Evolutionary conservation across 1,140 invertebrate genomes (phyloP).

Genomic region (Macrotrachela quadricornifera): DNA sequence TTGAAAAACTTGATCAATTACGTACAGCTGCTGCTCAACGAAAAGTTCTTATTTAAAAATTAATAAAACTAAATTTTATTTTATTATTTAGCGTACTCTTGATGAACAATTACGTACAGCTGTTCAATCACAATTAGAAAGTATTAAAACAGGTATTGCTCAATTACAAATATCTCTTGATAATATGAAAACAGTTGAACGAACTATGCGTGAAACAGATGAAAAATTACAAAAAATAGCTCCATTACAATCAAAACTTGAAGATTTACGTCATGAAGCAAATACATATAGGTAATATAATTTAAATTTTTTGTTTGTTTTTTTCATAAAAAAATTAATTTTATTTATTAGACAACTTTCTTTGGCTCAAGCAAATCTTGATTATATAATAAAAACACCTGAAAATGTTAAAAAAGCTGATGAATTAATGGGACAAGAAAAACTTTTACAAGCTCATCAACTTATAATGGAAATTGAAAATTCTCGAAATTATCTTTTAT

Average conservation of each 20-base stretch:
- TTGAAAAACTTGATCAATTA: conserved; percentile 8
- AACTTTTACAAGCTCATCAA: conserved; percentile 5
- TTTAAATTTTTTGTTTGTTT: no score
- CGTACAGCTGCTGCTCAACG: background rate
- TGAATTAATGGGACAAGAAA: conserved; percentile 1
- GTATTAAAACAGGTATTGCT: conserved; percentile 5
- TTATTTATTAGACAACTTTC: background rate
- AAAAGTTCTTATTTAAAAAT: no score
- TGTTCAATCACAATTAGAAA: conserved; percentile 7
- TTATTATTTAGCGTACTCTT: background rate
- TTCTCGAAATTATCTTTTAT: conserved; percentile 3
- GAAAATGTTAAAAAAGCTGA: conserved; percentile 2
- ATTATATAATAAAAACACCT: conserved; percentile 5
- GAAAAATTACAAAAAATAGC: conserved; percentile 5
- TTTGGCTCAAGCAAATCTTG: conserved; percentile 5
- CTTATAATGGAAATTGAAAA: conserved; percentile 7
- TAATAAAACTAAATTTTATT: no score
- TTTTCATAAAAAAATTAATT: no score
- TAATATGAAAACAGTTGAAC: conserved; percentile 1
- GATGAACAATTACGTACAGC: conserved; percentile 5
- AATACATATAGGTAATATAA: background rate
- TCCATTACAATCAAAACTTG: conserved; percentile 5
- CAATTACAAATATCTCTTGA: background rate
- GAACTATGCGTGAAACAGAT: conserved; percentile 2
- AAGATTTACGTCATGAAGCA: conserved; percentile 3